Conservation (phyloP, 2,888 invertebrate genomes). For the Lysandra coridon region DNA sequence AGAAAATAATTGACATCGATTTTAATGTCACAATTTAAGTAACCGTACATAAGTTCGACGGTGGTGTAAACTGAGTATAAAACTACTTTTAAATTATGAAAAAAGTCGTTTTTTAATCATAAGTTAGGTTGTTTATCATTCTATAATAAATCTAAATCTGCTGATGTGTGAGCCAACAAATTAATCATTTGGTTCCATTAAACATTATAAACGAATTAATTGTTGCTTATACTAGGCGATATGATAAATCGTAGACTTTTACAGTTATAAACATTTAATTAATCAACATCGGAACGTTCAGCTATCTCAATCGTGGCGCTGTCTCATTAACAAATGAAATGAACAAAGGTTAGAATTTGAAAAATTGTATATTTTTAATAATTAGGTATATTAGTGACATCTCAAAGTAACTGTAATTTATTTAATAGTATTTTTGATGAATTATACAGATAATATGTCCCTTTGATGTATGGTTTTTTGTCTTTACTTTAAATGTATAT, state of each 20-base stretch:
- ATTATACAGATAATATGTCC: not conserved
- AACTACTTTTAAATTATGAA: no score
- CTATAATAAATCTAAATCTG: not conserved
- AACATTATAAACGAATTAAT: slow-evolving; percentile 7
- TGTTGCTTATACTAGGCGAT: not conserved
- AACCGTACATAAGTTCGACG: no score
- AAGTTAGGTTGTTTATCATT: not conserved
- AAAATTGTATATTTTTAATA: not conserved
- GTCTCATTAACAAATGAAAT: slow-evolving; percentile 64
- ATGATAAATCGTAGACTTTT: slow-evolving; percentile 35
- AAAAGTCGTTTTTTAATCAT: not conserved
- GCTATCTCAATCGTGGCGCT: slow-evolving; percentile 57
- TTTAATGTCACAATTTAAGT: no score
- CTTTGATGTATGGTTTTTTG: no score
- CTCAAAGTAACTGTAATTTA: not conserved
- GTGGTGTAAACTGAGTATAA: no score
- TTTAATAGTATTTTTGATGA: not conserved
- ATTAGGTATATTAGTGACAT: not conserved
- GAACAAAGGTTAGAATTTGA: slow-evolving; percentile 40
- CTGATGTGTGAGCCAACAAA: not conserved
- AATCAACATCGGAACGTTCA: slow-evolving; percentile 63
- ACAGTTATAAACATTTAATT: slow-evolving; percentile 62
- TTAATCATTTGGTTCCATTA: not conserved
- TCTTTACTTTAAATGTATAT: no score
- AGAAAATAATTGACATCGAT: no score